phyloP scores from a whole-genome alignment of 2,113 vertebrate genomes.

The Mirza zaza region DNA sequence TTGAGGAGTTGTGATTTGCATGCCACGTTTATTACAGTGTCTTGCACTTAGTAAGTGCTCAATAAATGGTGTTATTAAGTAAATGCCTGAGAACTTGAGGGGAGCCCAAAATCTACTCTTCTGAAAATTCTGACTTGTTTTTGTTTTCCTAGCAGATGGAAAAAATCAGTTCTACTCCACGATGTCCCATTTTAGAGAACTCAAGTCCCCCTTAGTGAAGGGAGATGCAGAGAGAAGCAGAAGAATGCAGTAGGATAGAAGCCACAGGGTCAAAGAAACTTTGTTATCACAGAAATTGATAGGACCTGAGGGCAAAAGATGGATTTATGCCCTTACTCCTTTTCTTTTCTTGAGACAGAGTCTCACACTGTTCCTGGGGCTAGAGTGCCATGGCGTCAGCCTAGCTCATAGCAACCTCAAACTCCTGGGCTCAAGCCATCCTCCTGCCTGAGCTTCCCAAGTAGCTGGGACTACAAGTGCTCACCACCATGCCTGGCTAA shows the following conservation, averaged over 20 bases:
- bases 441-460: too few relatives aligned
- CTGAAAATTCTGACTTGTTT: background rate
- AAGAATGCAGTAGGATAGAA: background rate
- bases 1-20: background rate
- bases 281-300: background rate
- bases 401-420: too few relatives aligned
- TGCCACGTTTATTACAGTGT: background rate
- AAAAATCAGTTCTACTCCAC: background rate
- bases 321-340: background rate
- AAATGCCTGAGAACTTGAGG: background rate
- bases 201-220: background rate
- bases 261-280: background rate
- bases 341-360: too few relatives aligned
- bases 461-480: too few relatives aligned
- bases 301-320: background rate
- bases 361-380: too few relatives aligned
- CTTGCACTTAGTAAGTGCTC: background rate
- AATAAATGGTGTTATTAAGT: background rate
- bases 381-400: too few relatives aligned
- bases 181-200: background rate
- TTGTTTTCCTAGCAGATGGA: background rate
- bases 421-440: too few relatives aligned
- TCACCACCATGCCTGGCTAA: too few relatives aligned
- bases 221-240: background rate
- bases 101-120: background rate